Evolutionary conservation across 1,140 invertebrate species (phyloP), one percentile per base, ranked within the genome.

Genomic region (Araneus ventricosus): DNA sequence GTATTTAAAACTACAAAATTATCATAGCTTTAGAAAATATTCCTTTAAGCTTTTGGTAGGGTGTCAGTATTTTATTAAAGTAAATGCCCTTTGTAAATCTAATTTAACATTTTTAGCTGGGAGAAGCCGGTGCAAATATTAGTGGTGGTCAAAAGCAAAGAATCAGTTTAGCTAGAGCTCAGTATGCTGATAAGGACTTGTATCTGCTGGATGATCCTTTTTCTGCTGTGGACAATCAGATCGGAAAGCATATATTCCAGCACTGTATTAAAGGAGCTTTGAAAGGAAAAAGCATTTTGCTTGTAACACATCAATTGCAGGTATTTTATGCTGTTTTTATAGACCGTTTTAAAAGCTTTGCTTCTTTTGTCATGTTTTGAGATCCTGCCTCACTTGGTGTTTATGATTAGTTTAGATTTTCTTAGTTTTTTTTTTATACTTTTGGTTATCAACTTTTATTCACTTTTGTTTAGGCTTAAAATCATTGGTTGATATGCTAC

Each of bases 221-320:
- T 7, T 96, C 96, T 87, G 95, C 96, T 27, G 96, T 96, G 8
- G 96, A 96, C 94, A 95, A 95, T 22, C 95, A 95, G 88, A 95
- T 96, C 6, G 96, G 95, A 0, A 95, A 95, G 82, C 95, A 96
- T 90, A 96, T 96, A 39, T 95, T 95, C 88, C 93, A 95, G 34
- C 93, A 95, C 63, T 95, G 94, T 86, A 95, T 95, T 67, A 93
- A 94, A 52, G 95, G 95, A 52, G 96, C 96, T 82, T 95, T 97
- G 4, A 95, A 96, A 67, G 95, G 96, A 6, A 97, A 97, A 95
- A 97, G 97, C 20, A 96, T 97, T 52, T 95, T 98, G 22, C 96
- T 97, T 93, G 96, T 97, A 6, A 97, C 97, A 3, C 96, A 97
- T 95, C 96, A 97, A 93, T 94, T 97, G 27, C 96, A 97, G 95